Evolutionary conservation across 2,113 vertebrate genomes (phyloP), one percentile per base, ranked within the genome.

Genomic region (Chauna torquata): DNA sequence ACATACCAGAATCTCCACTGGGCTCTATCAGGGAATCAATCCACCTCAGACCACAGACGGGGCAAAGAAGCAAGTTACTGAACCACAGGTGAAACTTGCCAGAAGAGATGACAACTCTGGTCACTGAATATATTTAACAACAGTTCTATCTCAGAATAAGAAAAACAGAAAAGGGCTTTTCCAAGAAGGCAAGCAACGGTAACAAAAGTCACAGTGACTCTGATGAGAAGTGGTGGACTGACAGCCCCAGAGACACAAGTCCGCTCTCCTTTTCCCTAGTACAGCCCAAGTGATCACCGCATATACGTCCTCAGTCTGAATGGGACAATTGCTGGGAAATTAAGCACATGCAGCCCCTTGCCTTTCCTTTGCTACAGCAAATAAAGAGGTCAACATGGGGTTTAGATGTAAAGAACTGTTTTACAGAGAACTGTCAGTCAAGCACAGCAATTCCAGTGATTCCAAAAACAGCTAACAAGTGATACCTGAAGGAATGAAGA

Each of bases 401-500:
- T 58, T 91, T 62, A 66, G 25, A 50, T 23, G 22, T 4, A 28
- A 87, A 72, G 42, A 61, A 74, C 0, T 74, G 18, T 50, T 91
- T 82, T 25, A 55, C 38, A 69, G 59, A 68, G 34, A 82, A 34
- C 49, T 30, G 28, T 61, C 36, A 92, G 44, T 30, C 80, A 94
- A 87, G 24, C 27, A 44, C 83, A 36, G 47, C 18, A 89, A 65
- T 8, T 52, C 36, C 88, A 89, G 61, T 9, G 42, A 77, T 44
- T 66, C 40, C 75, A 80, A 57, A 85, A 30, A 0, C 17, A 70
- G 28, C 30, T 86, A 78, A 54, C 34, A 68, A 64, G 57, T 2
- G 18, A 86, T 98, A 99, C 99, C 99, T 97, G 99, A 99, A 83
- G 99, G 99, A 93, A 99, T 99, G 97, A 99, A 99, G 97, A 99